These are phyloP conservation scores for Pristionchus japonicus DNA, from an alignment of 2,888 invertebrate species.

Conservation along the genomic window DNA sequence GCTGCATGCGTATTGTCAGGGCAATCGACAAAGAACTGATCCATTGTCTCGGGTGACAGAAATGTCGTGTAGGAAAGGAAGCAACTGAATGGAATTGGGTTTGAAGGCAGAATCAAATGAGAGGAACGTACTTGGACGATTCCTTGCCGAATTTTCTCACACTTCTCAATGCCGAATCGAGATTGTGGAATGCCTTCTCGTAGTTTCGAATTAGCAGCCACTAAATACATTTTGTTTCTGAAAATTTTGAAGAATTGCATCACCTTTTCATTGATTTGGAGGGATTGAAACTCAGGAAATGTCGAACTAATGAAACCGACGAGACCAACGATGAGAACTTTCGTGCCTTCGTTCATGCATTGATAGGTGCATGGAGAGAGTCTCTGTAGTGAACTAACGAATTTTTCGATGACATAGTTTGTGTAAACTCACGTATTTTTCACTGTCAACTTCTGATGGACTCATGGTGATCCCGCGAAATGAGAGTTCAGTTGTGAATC, in stretches of 20 bases:
- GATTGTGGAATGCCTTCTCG: background rate
- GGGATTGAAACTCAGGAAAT: background rate
- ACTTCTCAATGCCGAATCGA: background rate
- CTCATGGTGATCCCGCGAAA: background rate
- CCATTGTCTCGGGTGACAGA: background rate
- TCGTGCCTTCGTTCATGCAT: background rate
- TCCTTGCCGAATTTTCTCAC: background rate
- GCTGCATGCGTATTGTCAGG: background rate
- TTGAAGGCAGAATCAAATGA: background rate
- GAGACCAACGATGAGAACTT: background rate
- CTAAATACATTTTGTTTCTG: background rate
- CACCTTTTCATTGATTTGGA: background rate
- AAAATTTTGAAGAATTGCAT: background rate
- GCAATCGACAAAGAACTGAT: background rate
- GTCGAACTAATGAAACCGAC: background rate
- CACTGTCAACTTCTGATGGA: background rate
- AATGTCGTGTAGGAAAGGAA: background rate
- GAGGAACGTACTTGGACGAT: background rate
- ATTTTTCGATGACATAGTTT: background rate
- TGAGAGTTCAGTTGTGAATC: background rate
- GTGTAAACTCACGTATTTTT: background rate
- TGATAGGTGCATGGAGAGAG: background rate
- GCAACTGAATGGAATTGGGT: background rate
- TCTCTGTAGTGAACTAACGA: background rate
- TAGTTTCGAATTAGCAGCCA: background rate